Evolutionary conservation across 2,797 vertebrate species (phyloP), one percentile per base, ranked within the genome.

Genomic region (Protonibea diacanthus): DNA sequence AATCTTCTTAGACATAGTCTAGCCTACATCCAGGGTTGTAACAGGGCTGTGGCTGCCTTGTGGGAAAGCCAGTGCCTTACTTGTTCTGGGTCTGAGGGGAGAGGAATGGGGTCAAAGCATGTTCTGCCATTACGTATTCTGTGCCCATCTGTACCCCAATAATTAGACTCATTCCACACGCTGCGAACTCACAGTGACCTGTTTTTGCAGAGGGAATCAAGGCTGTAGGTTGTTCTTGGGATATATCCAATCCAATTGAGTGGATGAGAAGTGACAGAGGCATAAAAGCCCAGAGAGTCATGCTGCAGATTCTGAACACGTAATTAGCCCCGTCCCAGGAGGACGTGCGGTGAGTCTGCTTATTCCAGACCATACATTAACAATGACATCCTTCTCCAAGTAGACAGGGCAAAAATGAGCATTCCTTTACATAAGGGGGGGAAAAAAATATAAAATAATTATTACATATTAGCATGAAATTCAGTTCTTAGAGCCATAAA

Each of bases 201-300:
- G 91, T 92, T 94, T 93, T 89, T 92, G 81, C 74, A 75, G 71
- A 80, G 86, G 70, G 85, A 92, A 88, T 84, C 85, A 82, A 90
- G 85, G 88, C 90, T 90, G 91, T 82, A 88, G 91, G 93, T 93
- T 92, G 90, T 94, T 94, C 93, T 92, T 93, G 92, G 93, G 94
- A 94, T 90, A 90, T 81, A 88, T 94, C 94, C 93, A 94, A 91
- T 93, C 89, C 90, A 88, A 82, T 91, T 92, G 87, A 92, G 81
- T 90, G 90, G 91, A 95, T 94, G 88, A 89, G 92, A 95, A 94
- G 93, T 95, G 94, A 94, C 94, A 93, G 93, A 93, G 86, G 90
- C 86, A 93, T 93, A 91, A 94, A 95, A 92, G 92, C 93, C 88
- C 86, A 88, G 67, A 87, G 88, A 94, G 86, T 80, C 88, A 86